Percentiles rank a stretch among this genome's conserved stretches.
phyloP scores from a whole-genome alignment of 2,888 invertebrate genomes.

The Amiota mariae region DNA sequence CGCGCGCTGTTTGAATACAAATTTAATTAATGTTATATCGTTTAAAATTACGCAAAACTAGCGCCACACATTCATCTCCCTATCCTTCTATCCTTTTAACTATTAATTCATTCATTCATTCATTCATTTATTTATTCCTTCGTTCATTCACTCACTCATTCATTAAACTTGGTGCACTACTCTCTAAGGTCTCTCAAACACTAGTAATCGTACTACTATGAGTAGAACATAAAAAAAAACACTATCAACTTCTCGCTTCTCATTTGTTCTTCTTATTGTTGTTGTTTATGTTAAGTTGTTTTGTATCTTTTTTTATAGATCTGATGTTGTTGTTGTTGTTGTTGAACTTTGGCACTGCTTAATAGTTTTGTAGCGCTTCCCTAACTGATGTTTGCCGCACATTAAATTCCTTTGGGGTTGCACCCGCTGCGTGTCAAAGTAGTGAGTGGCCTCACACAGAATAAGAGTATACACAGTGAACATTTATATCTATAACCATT shows the following conservation, averaged over 20 bases:
- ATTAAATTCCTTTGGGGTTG: conserved; percentile 39
- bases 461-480: too few relatives aligned
- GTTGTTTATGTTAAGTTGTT: neutral
- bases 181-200: neutral
- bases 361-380: conserved; percentile 65
- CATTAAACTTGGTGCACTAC: neutral
- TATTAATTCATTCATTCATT: neutral
- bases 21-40: conserved; percentile 68
- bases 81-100: neutral
- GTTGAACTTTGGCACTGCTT: conserved; percentile 63
- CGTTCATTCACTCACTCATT: neutral
- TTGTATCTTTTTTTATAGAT: conserved; percentile 45
- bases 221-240: too few relatives aligned
- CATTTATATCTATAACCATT: too few relatives aligned
- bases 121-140: neutral
- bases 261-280: neutral
- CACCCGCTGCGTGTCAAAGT: neutral
- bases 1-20: conserved; percentile 67
- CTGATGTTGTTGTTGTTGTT: conserved; percentile 50
- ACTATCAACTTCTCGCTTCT: too few relatives aligned
- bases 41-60: conserved; percentile 54
- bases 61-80: neutral
- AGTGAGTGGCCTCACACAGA: too few relatives aligned
- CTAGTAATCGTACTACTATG: too few relatives aligned
- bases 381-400: conserved; percentile 64